Conservation (phyloP, 2,113 vertebrate species). For the Donacobius atricapilla region DNA sequence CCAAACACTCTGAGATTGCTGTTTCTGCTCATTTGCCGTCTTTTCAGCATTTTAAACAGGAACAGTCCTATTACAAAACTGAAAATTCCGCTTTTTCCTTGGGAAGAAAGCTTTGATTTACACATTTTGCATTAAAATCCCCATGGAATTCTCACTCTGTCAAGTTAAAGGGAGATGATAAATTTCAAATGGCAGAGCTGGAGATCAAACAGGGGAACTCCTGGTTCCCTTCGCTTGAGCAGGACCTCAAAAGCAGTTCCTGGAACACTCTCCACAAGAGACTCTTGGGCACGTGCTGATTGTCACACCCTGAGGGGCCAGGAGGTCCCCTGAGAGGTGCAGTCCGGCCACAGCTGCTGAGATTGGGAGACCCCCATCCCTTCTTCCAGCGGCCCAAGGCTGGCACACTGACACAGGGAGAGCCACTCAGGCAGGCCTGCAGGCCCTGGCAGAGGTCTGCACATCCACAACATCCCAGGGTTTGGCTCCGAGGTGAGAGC, state of each 20-base stretch:
- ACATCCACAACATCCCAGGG: neutral
- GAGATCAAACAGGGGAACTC: neutral
- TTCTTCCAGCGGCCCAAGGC: too few species aligned
- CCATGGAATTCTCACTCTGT: neutral
- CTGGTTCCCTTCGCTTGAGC: neutral
- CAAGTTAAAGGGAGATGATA: neutral
- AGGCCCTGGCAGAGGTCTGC: neutral
- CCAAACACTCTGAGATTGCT: neutral
- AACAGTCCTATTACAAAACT: neutral
- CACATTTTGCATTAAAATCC: neutral
- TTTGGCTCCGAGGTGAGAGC: neutral
- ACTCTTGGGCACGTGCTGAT: neutral
- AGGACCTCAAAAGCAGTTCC: neutral
- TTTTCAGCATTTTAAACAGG: neutral
- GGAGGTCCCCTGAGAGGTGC: neutral
- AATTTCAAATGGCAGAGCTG: neutral
- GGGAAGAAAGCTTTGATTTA: neutral
- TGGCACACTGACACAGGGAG: neutral
- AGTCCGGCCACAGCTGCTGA: neutral
- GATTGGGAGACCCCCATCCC: rapidly evolving
- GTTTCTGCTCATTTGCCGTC: neutral
- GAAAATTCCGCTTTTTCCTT: neutral
- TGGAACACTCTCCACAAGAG: neutral
- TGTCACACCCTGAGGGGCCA: neutral
- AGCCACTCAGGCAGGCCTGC: neutral